A percentile compares a stretch with the other conserved stretches of the same genome.
Evolutionary conservation across 2,797 vertebrate genomes (phyloP).

Genomic region (Sebastes kiyomatsui): DNA sequence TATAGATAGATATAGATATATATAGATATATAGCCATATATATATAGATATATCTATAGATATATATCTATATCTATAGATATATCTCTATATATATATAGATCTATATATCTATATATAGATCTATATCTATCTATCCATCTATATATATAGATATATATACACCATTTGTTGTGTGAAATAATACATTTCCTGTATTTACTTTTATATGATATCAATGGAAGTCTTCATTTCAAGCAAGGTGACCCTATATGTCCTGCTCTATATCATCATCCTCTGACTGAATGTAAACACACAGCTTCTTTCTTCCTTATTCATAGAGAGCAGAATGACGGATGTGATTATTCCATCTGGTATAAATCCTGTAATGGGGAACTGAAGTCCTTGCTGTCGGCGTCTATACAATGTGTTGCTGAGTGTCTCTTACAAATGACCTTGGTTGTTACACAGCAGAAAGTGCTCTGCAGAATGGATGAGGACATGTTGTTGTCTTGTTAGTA

Average conservation of each 20-base stretch:
- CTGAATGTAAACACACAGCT: background rate
- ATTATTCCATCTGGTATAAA: background rate
- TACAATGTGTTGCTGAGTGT: background rate
- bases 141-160: fast-evolving
- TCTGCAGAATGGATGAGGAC: background rate
- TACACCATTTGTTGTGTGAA: no score
- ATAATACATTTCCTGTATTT: no score
- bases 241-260: no score
- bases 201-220: no score
- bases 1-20: no score
- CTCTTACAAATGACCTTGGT: background rate
- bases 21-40: no score
- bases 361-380: background rate
- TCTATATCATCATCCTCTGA: background rate
- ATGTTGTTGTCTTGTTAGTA: background rate
- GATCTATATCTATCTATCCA: no score
- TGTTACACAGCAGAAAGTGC: background rate
- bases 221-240: no score
- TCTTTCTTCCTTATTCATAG: background rate
- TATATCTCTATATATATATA: no score
- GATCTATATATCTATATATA: no score
- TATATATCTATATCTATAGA: no score
- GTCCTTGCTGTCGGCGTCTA: background rate
- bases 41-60: no score
- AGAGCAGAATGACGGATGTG: background rate